Base-by-base conservation (phyloP, 2,888 invertebrate species). In the Eretmocerus hayati region DNA sequence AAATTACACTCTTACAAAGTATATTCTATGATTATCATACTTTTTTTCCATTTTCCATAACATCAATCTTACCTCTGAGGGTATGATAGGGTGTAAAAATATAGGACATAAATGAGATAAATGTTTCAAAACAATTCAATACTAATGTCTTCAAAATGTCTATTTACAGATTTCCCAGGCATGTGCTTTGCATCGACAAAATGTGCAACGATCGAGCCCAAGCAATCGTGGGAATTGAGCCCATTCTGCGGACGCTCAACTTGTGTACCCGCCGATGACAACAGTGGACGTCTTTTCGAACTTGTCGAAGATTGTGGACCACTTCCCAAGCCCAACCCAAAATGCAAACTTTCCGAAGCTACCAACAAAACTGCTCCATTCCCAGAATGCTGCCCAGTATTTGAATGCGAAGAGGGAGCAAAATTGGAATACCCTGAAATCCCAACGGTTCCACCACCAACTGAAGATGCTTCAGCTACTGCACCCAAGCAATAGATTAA, bases 231-330 rank as follows among this genome's bases (percentile, higher is more conserved):
- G 91, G 90, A 90, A 46, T 72, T 91, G 60, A 77, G 85, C 2
- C 91, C 91, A 5, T 91, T 91, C 84, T 91, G 91, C 65, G 91
- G 91, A n/a, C 83, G 87, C 58, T 88, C 89, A 61, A 89, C 88
- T 46, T 91, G 91, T 74, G 86, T 90, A 4, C 78, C 83, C 59
- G 84, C 84, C 58, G 86, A 88, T 56, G 86, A 88, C 66, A 77
- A 79, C 57, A 81, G 85, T 26, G 81, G 84, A 31, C 81, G 86
- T 62, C 80, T 90, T 0, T 75, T 90, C 57, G 90, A 90, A 74
- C 76, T 88, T 60, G 90, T 90, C 1, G 89, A 90, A 66, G 91
- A 91, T 73, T 92, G 91, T 63, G 91, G 91, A 11, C 90, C 91
- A 16, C 77, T 90, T 56, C 91, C 91, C 5, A 77, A 90, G 57